Conservation (phyloP, 2,888 invertebrate genomes). For the Aradus depressus region DNA sequence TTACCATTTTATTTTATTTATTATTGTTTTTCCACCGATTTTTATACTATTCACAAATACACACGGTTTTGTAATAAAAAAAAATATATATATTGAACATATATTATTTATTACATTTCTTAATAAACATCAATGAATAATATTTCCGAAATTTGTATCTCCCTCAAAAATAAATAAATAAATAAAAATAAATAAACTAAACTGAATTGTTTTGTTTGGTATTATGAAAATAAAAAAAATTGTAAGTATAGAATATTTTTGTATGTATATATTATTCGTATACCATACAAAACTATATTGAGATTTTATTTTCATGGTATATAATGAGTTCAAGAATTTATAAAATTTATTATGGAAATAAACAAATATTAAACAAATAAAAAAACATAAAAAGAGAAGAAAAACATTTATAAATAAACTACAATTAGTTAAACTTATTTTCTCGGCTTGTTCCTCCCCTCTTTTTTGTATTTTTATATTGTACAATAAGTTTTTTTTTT, state of each 20-base stretch:
- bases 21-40: neutral
- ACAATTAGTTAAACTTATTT: constrained; percentile 22
- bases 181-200: neutral
- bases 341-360: too few relatives aligned
- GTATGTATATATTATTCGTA: too few relatives aligned
- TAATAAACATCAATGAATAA: constrained; percentile 8
- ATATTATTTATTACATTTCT: neutral
- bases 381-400: constrained; percentile 1
- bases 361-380: constrained; percentile 4
- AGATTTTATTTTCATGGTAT: too few relatives aligned
- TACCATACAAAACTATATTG: too few relatives aligned
- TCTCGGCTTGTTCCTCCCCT: constrained; percentile 20
- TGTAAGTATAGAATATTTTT: neutral
- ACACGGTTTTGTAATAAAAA: too few relatives aligned
- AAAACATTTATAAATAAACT: constrained; percentile 1
- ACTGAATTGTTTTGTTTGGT: neutral
- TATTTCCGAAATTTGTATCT: constrained; percentile 4
- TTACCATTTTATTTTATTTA: neutral
- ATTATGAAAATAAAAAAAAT: neutral
- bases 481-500: too few relatives aligned
- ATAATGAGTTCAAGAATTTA: too few relatives aligned
- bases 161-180: neutral
- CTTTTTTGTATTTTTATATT: too few relatives aligned
- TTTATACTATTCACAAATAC: too few relatives aligned
- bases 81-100: neutral